These are phyloP conservation scores for Takifugu bimaculatus DNA, from an alignment of 2,113 vertebrate species.

Conservation along the genomic window DNA sequence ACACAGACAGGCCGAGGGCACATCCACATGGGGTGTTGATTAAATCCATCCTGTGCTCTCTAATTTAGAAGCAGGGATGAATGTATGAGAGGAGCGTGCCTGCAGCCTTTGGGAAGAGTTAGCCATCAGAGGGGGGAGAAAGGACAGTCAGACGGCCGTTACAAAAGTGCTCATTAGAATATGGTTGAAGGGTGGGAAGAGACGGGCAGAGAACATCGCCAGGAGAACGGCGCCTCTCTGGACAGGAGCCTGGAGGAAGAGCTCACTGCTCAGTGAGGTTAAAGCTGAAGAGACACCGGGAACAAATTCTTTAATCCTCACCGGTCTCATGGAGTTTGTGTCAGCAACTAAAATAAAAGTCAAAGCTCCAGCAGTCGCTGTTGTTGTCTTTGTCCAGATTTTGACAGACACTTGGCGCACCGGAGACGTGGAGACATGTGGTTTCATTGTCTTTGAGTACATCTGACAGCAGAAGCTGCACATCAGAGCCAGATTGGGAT, in stretches of 20 bases:
- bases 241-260: slow-evolving; percentile 26
- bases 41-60: too few relatives aligned
- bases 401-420: too few relatives aligned
- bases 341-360: too few relatives aligned
- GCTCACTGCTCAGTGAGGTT: slow-evolving; percentile 18
- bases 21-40: too few relatives aligned
- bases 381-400: too few relatives aligned
- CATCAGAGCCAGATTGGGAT: too few relatives aligned
- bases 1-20: background rate
- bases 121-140: slow-evolving; percentile 36
- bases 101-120: slow-evolving; percentile 31
- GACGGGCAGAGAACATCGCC: background rate
- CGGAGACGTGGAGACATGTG: too few relatives aligned
- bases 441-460: too few relatives aligned
- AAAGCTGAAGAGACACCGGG: slow-evolving; percentile 4
- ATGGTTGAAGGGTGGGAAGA: slow-evolving; percentile 29
- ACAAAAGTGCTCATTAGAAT: slow-evolving; percentile 52
- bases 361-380: too few relatives aligned
- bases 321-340: too few relatives aligned
- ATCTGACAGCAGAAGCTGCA: too few relatives aligned
- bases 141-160: slow-evolving; percentile 39
- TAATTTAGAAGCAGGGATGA: background rate
- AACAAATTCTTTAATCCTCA: background rate
- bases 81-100: slow-evolving; percentile 19
- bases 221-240: background rate